Evolutionary conservation across 2,113 vertebrate species (phyloP).

Genomic region (Turdus rufiventris): DNA sequence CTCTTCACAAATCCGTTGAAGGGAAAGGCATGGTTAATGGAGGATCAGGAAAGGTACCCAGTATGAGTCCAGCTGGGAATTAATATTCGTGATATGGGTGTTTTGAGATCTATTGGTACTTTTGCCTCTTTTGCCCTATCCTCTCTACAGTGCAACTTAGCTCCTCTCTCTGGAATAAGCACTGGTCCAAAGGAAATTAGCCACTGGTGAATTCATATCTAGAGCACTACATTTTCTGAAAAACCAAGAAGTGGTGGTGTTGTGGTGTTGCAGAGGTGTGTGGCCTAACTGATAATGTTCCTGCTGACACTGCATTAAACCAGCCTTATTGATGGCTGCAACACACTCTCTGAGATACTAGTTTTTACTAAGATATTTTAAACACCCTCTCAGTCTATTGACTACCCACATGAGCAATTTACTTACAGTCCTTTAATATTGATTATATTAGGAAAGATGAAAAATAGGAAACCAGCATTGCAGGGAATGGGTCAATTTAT

Average conservation of each 20-base stretch:
- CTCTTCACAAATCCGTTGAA: neutral
- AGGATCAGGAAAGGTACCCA: neutral
- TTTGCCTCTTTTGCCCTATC: neutral
- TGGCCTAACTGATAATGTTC: neutral
- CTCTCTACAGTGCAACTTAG: neutral
- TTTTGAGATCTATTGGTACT: neutral
- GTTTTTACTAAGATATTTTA: neutral
- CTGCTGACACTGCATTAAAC: neutral
- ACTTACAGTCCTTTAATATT: neutral
- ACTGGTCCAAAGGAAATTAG: neutral
- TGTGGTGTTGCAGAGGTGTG: neutral
- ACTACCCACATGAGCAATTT: neutral
- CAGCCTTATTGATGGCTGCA: neutral
- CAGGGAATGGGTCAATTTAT: neutral
- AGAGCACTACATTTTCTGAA: neutral
- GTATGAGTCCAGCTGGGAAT: neutral
- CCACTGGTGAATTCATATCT: neutral
- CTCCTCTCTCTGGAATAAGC: neutral
- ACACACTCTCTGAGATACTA: neutral
- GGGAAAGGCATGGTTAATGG: accelerated
- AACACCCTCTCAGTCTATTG: neutral
- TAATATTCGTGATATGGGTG: neutral
- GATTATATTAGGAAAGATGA: slow-evolving; percentile 30
- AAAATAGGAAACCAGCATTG: slow-evolving; percentile 27
- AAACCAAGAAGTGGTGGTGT: accelerated